phyloP scores from a whole-genome alignment of 2,797 vertebrate genomes.

The Cryptoprocta ferox region DNA sequence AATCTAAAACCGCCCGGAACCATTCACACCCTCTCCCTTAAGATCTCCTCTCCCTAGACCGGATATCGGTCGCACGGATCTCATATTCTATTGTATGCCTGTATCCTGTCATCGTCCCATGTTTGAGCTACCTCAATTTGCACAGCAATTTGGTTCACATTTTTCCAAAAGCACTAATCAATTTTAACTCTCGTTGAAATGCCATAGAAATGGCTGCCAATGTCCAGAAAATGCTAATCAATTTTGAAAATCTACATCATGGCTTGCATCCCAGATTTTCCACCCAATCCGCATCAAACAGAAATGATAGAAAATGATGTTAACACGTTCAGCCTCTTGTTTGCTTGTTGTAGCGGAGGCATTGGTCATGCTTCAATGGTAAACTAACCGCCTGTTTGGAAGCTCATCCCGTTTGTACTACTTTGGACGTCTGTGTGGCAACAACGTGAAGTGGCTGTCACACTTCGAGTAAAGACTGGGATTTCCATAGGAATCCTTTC shows the following conservation, averaged over 20 bases:
- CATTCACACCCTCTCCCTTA: constrained; percentile 61
- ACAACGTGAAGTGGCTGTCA: constrained; percentile 48
- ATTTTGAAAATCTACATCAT: constrained; percentile 85
- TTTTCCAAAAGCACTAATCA: constrained; percentile 68
- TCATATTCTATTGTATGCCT: background rate
- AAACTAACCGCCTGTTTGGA: constrained; percentile 83
- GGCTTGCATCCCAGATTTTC: constrained; percentile 86
- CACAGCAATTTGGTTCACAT: constrained; percentile 67
- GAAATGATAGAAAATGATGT: constrained; percentile 87
- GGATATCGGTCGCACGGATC: background rate
- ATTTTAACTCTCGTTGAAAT: constrained; percentile 80
- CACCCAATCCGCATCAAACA: constrained; percentile 85
- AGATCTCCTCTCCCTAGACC: background rate
- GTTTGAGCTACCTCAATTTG: constrained; percentile 67
- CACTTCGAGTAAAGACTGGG: constrained; percentile 65
- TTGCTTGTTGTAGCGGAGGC: constrained; percentile 85
- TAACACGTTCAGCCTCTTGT: constrained; percentile 84
- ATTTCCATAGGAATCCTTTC: constrained; percentile 10
- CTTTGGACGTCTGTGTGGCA: constrained; percentile 58
- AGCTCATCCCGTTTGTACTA: constrained; percentile 72
- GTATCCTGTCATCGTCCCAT: constrained; percentile 10
- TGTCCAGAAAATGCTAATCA: constrained; percentile 86
- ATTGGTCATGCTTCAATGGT: constrained; percentile 84
- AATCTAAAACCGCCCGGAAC: constrained; percentile 67
- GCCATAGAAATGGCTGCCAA: constrained; percentile 72